Percentiles rank a stretch among this genome's conserved stretches.
These are phyloP conservation scores for Rhinolophus ferrumequinum DNA, from an alignment of 2,113 vertebrate species.

Conservation along the genomic window DNA sequence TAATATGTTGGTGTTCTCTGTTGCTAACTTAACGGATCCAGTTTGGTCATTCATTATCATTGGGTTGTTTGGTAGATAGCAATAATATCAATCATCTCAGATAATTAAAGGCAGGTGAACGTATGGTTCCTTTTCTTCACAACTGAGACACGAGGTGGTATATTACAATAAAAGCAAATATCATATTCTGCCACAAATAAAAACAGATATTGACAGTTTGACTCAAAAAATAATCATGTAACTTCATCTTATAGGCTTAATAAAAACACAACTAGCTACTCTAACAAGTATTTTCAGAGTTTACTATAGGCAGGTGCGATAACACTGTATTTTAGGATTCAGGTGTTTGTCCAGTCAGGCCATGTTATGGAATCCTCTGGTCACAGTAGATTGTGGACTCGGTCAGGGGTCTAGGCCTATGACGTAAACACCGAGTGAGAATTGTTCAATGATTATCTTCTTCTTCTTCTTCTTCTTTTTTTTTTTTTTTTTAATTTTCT, in stretches of 20 bases:
- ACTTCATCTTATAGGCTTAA: not conserved
- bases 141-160: not conserved
- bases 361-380: not conserved
- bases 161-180: not conserved
- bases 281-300: not conserved
- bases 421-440: not conserved
- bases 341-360: not conserved
- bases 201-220: not conserved
- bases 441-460: not conserved
- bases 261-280: not conserved
- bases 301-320: not conserved
- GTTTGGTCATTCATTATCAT: not conserved
- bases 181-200: not conserved
- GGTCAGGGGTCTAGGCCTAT: not conserved
- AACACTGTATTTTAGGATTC: not conserved
- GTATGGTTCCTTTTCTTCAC: not conserved
- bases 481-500: too few species aligned
- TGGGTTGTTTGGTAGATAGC: not conserved
- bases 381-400: not conserved
- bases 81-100: not conserved
- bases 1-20: not conserved
- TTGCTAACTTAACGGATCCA: not conserved
- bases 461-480: not conserved
- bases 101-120: not conserved
- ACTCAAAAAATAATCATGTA: not conserved